Evolutionary conservation across 2,888 invertebrate genomes (phyloP).

Genomic region (Anticlea derivata): DNA sequence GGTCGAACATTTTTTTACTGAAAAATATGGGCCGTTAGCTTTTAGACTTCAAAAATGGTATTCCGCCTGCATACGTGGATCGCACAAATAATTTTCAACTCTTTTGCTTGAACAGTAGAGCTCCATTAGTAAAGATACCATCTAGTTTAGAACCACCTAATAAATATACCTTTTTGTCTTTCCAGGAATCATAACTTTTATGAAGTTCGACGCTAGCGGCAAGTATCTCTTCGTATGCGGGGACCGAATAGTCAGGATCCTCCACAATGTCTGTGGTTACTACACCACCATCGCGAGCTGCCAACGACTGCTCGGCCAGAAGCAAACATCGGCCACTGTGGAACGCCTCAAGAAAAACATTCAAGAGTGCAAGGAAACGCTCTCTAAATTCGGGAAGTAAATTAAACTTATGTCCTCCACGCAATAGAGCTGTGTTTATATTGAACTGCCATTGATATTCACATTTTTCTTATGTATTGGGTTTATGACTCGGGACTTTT

Average conservation of each 20-base stretch:
- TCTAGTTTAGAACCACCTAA: too few species aligned
- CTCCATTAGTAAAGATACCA: not conserved
- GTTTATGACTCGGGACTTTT: not conserved
- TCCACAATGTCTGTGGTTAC: slow-evolving; percentile 87
- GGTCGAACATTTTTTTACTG: too few species aligned
- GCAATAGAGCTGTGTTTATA: not conserved
- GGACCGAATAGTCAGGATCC: slow-evolving; percentile 89
- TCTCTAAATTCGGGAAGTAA: slow-evolving; percentile 65
- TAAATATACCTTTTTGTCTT: too few species aligned
- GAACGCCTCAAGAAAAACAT: slow-evolving; percentile 90
- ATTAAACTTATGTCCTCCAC: not conserved
- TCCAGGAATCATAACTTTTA: slow-evolving; percentile 86
- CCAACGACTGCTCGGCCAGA: slow-evolving; percentile 75
- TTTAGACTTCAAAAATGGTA: too few species aligned
- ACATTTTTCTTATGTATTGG: not conserved
- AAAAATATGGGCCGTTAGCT: too few species aligned
- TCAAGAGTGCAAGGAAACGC: slow-evolving; percentile 80
- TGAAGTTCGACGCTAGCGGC: slow-evolving; percentile 90
- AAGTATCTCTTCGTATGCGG: slow-evolving; percentile 89
- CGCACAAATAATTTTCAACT: too few species aligned
- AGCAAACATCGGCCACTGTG: slow-evolving; percentile 88
- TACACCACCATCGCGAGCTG: slow-evolving; percentile 68
- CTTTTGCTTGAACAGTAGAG: too few species aligned
- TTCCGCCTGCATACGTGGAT: too few species aligned
- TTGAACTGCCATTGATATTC: slow-evolving; percentile 7